Evolutionary conservation across 2,797 vertebrate species (phyloP).

Genomic region (Acrossocheilus wenchowensis): DNA sequence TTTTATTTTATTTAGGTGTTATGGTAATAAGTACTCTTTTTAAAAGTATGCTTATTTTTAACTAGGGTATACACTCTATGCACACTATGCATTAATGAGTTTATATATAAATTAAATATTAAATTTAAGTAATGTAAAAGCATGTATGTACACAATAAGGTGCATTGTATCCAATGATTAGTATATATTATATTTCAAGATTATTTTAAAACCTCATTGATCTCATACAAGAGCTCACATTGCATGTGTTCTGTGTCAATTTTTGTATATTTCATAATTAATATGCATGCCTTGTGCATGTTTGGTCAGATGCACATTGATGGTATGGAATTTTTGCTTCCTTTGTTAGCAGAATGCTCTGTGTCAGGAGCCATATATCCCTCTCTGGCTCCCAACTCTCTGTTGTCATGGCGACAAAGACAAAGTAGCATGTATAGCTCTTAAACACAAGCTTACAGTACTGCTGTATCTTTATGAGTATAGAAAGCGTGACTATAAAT

Average conservation of each 20-base stretch:
- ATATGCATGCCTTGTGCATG: constrained; percentile 33
- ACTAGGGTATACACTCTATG: no score
- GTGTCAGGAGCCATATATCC: constrained; percentile 63
- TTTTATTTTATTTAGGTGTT: no score
- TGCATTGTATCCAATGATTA: neutral
- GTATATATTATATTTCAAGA: neutral
- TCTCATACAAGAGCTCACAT: neutral
- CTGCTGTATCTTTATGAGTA: constrained; percentile 66
- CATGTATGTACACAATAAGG: no score
- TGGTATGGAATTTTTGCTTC: constrained; percentile 54
- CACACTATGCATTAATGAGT: no score
- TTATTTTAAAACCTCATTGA: neutral
- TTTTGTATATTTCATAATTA: neutral
- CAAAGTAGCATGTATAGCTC: constrained; percentile 58
- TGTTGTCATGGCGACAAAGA: constrained; percentile 79
- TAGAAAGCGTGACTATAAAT: constrained; percentile 72
- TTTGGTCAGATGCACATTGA: constrained; percentile 36
- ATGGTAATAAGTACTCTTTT: no score
- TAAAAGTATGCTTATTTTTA: no score
- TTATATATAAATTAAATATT: no score
- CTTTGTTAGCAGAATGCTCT: constrained; percentile 58
- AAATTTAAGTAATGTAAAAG: no score
- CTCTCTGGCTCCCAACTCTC: constrained; percentile 65
- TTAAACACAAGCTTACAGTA: constrained; percentile 64
- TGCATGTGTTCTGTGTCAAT: neutral